Conservation (phyloP, 1,140 invertebrate genomes). For the Temnothorax curvispinosus region DNA sequence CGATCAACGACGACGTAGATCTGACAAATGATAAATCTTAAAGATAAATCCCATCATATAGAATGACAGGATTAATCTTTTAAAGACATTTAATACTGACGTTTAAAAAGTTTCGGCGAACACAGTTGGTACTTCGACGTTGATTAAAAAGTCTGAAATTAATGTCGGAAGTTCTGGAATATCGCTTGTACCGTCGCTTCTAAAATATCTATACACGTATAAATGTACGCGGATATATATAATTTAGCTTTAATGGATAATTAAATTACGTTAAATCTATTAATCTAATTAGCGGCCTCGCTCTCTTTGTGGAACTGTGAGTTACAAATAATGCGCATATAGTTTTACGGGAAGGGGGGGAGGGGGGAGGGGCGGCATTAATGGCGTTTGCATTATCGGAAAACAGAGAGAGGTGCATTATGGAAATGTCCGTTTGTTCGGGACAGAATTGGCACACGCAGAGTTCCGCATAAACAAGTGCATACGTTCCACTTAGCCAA, state of each 20-base stretch:
- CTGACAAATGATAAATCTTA: neutral
- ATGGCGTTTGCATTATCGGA: slow-evolving; percentile 34
- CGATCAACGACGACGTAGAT: too few relatives aligned
- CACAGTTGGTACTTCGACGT: neutral
- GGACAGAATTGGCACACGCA: slow-evolving; percentile 44
- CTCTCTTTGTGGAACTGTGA: neutral
- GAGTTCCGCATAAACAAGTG: slow-evolving; percentile 47
- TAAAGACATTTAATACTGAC: neutral
- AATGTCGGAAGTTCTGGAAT: neutral
- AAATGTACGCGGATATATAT: neutral
- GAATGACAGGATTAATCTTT: neutral
- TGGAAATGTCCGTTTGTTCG: slow-evolving; percentile 53
- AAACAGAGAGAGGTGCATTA: slow-evolving; percentile 48
- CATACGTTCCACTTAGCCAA: slow-evolving; percentile 38
- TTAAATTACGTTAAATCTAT: slow-evolving; percentile 34
- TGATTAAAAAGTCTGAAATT: slow-evolving; percentile 10
- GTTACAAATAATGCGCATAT: slow-evolving; percentile 28
- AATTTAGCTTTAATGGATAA: slow-evolving; percentile 17
- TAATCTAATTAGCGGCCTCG: slow-evolving; percentile 27
- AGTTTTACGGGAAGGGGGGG: slow-evolving; percentile 13
- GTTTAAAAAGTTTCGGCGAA: neutral
- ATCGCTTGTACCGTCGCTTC: neutral
- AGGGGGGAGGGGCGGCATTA: neutral
- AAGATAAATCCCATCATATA: neutral
- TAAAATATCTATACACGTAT: neutral